Conservation (phyloP, 2,113 vertebrate genomes). For the Neomonachus schauinslandi region DNA sequence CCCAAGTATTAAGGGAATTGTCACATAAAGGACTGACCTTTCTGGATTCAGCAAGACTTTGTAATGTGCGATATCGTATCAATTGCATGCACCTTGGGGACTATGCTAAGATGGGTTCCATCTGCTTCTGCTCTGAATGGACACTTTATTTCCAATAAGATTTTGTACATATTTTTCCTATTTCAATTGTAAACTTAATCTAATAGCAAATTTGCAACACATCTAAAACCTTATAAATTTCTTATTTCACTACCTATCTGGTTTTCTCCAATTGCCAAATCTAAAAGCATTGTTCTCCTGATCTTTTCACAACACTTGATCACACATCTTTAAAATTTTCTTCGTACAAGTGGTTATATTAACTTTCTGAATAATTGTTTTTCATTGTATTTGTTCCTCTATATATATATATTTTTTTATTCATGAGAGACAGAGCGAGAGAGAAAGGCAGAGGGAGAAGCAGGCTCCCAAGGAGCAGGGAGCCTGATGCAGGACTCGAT, state of each 20-base stretch:
- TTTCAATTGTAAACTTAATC: not conserved
- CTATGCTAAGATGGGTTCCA: not conserved
- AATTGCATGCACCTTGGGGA: not conserved
- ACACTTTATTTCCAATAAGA: not conserved
- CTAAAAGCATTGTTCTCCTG: not conserved
- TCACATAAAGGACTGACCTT: not conserved
- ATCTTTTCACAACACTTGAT: not conserved
- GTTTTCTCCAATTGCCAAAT: not conserved
- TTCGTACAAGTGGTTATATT: not conserved
- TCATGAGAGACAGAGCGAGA: not conserved
- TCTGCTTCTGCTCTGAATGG: not conserved
- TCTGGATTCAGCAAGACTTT: not conserved
- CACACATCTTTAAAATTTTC: not conserved
- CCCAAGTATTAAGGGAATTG: not conserved
- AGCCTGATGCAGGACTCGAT: too few relatives aligned
- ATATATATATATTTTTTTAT: not conserved
- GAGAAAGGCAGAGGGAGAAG: too few relatives aligned
- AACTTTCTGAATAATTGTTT: not conserved
- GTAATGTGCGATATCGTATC: not conserved
- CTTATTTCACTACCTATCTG: not conserved
- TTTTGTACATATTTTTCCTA: not conserved
- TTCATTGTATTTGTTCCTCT: not conserved
- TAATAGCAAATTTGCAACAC: not conserved
- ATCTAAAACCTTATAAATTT: not conserved
- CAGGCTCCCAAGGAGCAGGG: too few relatives aligned